These are phyloP conservation scores for Ischnus inquisitorius DNA, from an alignment of 2,888 invertebrate genomes.

Conservation along the genomic window DNA sequence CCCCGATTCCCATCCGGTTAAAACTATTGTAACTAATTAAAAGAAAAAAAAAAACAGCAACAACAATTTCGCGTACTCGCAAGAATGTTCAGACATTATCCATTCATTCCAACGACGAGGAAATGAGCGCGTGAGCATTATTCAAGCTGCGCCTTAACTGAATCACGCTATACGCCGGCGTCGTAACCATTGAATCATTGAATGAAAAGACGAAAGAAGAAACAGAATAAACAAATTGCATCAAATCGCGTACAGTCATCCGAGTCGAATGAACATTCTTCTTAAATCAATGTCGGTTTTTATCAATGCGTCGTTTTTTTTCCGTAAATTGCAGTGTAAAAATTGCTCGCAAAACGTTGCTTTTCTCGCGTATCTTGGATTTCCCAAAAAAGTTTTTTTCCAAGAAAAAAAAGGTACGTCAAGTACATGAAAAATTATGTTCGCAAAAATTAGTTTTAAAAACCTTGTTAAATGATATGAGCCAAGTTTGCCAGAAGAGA, in stretches of 20 bases:
- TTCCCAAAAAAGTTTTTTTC: too few relatives aligned
- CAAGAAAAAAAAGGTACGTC: too few relatives aligned
- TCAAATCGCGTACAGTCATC: background rate
- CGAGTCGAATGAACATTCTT: background rate
- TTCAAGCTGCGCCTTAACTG: conserved; percentile 31
- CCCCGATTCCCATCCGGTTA: conserved; percentile 47
- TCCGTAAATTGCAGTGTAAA: background rate
- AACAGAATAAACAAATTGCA: conserved; percentile 1
- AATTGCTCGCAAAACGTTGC: background rate
- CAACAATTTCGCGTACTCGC: conserved; percentile 18
- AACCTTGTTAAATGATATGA: too few relatives aligned
- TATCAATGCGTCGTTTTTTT: background rate
- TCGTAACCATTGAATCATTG: conserved; percentile 15
- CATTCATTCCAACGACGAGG: conserved; percentile 14
- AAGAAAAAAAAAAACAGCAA: too few relatives aligned
- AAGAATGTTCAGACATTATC: conserved; percentile 6
- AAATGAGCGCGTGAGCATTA: conserved; percentile 30
- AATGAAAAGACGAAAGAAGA: background rate
- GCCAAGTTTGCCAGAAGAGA: too few relatives aligned
- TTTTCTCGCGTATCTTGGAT: conserved; percentile 20
- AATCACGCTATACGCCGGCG: background rate
- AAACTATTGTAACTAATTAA: conserved; percentile 44
- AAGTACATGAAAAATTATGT: too few relatives aligned
- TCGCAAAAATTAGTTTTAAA: too few relatives aligned
- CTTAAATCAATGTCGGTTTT: background rate